These are phyloP conservation scores for Drosophila burlai DNA, from an alignment of 1,140 invertebrate species.

Conservation along the genomic window DNA sequence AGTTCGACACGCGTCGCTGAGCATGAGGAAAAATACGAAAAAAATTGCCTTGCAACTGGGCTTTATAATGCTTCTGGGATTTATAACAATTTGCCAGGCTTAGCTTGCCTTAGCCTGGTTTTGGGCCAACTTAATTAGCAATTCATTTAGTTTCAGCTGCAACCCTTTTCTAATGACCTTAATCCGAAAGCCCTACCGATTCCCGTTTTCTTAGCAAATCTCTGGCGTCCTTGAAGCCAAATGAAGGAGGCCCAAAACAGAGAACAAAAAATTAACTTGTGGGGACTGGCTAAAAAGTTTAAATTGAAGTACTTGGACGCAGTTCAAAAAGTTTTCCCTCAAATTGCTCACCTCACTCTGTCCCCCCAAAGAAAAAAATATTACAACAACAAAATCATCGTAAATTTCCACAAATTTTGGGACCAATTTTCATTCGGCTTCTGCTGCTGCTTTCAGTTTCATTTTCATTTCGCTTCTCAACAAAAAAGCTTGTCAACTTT, in stretches of 20 bases:
- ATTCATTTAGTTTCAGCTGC: conserved; percentile 47
- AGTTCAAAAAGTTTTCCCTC: conserved; percentile 43
- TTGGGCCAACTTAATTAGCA: conserved; percentile 48
- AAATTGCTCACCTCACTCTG: conserved; percentile 42
- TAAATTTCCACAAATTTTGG: conserved; percentile 50
- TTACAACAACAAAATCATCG: conserved; percentile 52
- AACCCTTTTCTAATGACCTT: conserved; percentile 47
- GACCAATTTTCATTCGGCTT: conserved; percentile 53
- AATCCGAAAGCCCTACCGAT: conserved; percentile 40
- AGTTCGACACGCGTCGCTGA: conserved; percentile 46
- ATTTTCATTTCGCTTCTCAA: conserved; percentile 32
- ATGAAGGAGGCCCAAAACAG: conserved; percentile 29
- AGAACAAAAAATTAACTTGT: conserved; percentile 52
- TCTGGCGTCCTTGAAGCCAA: conserved; percentile 47
- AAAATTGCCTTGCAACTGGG: conserved; percentile 3
- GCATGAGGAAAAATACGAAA: conserved; percentile 3
- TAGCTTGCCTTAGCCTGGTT: conserved; percentile 27
- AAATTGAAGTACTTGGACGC: conserved; percentile 59
- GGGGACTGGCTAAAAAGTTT: conserved; percentile 54
- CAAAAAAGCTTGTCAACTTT: conserved; percentile 54
- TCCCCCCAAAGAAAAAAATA: conserved; percentile 6
- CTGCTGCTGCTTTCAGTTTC: conserved; percentile 30
- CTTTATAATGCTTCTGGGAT: conserved; percentile 23
- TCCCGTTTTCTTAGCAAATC: conserved; percentile 36
- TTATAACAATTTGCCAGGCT: conserved; percentile 40